phyloP scores from a whole-genome alignment of 30 jellyfish, hydroid and myxozoan genomes.

The Hydractinia symbiolongicarpus region DNA sequence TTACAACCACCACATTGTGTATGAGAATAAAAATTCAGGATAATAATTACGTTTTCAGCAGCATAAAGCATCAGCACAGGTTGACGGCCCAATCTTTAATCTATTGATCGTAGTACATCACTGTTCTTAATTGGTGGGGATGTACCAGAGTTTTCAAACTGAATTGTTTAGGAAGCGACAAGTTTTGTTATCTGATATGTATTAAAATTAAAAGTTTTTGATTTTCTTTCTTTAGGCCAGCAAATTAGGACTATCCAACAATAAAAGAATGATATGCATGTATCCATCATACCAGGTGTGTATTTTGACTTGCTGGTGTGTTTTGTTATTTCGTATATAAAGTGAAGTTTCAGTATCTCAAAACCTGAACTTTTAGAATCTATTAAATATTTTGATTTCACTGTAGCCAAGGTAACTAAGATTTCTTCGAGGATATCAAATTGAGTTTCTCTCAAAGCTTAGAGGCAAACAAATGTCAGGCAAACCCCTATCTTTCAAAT shows the following conservation, averaged over 20 bases:
- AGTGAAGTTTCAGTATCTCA: not conserved
- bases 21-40: too few species aligned
- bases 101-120: not conserved
- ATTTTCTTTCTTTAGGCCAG: slow-evolving; percentile 57
- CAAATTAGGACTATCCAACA: slow-evolving; percentile 82
- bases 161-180: too few species aligned
- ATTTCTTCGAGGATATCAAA: not conserved
- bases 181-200: not conserved
- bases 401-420: not conserved
- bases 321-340: not conserved
- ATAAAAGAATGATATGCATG: slow-evolving; percentile 77
- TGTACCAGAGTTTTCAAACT: too few species aligned
- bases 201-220: not conserved
- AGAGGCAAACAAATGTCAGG: too few species aligned
- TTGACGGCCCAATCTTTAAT: not conserved
- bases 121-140: too few species aligned
- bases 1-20: too few species aligned
- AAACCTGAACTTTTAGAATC: not conserved
- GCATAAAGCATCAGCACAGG: too few species aligned
- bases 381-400: not conserved
- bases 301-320: not conserved
- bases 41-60: too few species aligned
- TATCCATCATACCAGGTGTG: slow-evolving; percentile 79
- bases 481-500: too few species aligned
- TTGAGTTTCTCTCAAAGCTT: too few species aligned